Evolutionary conservation across 1,140 invertebrate species (phyloP).

Genomic region (Pantala flavescens): DNA sequence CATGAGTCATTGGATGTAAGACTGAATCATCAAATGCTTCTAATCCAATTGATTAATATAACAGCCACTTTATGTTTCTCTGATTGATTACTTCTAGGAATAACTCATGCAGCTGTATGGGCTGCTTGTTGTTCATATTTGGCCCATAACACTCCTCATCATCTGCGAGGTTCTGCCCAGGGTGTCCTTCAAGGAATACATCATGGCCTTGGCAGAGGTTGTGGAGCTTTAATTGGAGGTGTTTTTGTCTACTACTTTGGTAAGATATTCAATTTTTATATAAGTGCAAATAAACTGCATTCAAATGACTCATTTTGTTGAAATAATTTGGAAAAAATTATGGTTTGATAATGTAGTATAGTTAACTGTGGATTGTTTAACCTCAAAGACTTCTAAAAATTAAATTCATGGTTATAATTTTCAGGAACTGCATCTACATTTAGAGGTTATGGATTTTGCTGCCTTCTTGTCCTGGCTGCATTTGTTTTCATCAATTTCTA

Average conservation of each 20-base stretch:
- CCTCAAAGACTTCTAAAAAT: background rate
- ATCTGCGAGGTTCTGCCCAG: conserved; percentile 81
- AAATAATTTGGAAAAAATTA: too few species aligned
- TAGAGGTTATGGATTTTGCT: conserved; percentile 79
- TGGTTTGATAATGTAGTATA: too few species aligned
- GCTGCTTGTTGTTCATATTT: conserved; percentile 96
- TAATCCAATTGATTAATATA: too few species aligned
- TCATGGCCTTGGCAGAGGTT: conserved; percentile 90
- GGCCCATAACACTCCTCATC: conserved; percentile 82
- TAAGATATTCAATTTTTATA: conserved; percentile 26
- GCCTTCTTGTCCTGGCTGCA: conserved; percentile 65
- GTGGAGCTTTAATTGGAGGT: conserved; percentile 85
- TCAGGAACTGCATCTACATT: conserved; percentile 83
- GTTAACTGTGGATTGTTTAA: too few species aligned
- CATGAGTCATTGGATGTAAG: too few species aligned
- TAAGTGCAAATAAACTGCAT: too few species aligned
- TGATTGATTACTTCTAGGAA: too few species aligned
- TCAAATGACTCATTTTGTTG: too few species aligned
- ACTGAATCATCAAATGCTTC: too few species aligned
- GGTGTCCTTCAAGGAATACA: conserved; percentile 92
- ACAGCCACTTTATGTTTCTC: too few species aligned
- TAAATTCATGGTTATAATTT: conserved; percentile 30
- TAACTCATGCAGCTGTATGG: conserved; percentile 97
- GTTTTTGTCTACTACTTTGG: conserved; percentile 47
- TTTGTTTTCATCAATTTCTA: conserved; percentile 89